Conservation (phyloP, 1,140 invertebrate genomes). For the Pectinophora gossypiella region DNA sequence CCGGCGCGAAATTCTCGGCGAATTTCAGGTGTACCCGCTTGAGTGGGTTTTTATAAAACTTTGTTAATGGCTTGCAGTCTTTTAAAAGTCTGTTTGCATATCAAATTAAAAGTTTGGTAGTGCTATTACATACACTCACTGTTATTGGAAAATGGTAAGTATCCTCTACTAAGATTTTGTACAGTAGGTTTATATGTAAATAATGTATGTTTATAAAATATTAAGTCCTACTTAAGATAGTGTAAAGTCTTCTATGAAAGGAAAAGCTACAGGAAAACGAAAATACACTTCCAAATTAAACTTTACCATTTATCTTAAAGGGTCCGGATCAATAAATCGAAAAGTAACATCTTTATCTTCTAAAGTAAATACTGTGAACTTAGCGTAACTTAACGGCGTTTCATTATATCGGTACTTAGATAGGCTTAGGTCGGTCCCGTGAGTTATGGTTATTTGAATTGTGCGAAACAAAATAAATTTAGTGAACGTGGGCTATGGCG, state of each 20-base stretch:
- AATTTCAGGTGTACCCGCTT: slow-evolving; percentile 26
- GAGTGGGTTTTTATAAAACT: slow-evolving; percentile 19
- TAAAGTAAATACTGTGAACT: slow-evolving; percentile 58
- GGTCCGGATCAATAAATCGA: slow-evolving; percentile 61
- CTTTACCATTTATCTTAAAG: slow-evolving; percentile 31
- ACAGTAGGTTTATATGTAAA: too few relatives aligned
- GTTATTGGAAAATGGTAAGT: too few relatives aligned
- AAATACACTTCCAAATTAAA: slow-evolving; percentile 22
- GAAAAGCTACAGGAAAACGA: too few relatives aligned
- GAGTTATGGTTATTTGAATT: slow-evolving; percentile 76
- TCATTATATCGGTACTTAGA: slow-evolving; percentile 70
- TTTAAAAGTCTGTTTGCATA: not conserved
- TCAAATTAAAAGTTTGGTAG: too few relatives aligned
- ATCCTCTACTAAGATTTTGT: too few relatives aligned
- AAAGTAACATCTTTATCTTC: slow-evolving; percentile 66
- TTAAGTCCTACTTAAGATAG: too few relatives aligned
- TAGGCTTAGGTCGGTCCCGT: slow-evolving; percentile 62
- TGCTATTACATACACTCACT: too few relatives aligned
- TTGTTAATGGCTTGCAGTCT: slow-evolving; percentile 1
- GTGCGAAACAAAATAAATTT: slow-evolving; percentile 76
- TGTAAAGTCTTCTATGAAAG: too few relatives aligned
- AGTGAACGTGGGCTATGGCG: slow-evolving; percentile 71
- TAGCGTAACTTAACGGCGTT: slow-evolving; percentile 67
- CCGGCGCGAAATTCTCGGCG: slow-evolving; percentile 27
- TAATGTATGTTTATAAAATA: too few relatives aligned